Evolutionary conservation across 2,888 invertebrate genomes (phyloP).

Genomic region (Oligia strigilis): DNA sequence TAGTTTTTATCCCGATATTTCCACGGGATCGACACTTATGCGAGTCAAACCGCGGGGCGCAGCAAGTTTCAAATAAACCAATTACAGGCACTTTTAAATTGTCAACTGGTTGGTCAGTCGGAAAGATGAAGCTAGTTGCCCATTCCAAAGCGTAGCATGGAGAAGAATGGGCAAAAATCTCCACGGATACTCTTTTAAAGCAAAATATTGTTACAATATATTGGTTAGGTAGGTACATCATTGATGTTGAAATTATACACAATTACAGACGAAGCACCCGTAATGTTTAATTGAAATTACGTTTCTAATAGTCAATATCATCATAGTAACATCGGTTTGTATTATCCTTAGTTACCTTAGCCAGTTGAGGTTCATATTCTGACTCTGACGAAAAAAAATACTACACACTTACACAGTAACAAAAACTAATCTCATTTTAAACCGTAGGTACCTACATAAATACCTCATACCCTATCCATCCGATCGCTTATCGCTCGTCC

Average conservation of each 20-base stretch:
- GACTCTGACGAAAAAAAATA: neutral
- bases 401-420: neutral
- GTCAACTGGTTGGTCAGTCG: too few species aligned
- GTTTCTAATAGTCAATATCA: neutral
- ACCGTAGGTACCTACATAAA: neutral
- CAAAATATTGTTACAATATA: too few species aligned
- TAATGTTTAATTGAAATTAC: neutral
- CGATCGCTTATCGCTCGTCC: slow-evolving; percentile 59
- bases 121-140: too few species aligned
- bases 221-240: neutral
- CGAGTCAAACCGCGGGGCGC: too few species aligned
- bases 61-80: too few species aligned
- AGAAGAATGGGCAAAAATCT: too few species aligned
- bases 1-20: too few species aligned
- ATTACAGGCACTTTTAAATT: too few species aligned
- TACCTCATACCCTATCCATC: slow-evolving; percentile 29
- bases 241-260: neutral
- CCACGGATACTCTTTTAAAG: too few species aligned
- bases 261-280: neutral
- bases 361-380: neutral
- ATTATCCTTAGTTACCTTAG: neutral
- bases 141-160: too few species aligned
- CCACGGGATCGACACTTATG: too few species aligned
- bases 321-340: neutral
- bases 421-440: neutral